A percentile compares a stretch with the other conserved stretches of the same genome.
These are phyloP conservation scores for Channa maculata DNA, from an alignment of 2,113 vertebrate genomes.

Conservation along the genomic window DNA sequence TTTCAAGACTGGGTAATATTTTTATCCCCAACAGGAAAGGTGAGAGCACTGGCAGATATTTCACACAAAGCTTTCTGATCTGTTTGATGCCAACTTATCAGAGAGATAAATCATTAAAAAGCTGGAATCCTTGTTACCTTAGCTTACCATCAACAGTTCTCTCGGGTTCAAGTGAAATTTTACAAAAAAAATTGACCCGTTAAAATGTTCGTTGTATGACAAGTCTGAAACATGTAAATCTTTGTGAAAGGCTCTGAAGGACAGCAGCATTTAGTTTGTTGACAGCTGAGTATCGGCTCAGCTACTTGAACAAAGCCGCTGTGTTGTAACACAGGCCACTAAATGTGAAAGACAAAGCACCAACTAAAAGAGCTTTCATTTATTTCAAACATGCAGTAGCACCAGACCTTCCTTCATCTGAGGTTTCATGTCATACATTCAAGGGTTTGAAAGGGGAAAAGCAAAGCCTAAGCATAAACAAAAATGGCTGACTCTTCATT, in stretches of 20 bases:
- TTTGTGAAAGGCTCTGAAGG: not conserved
- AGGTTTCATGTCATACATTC: not conserved
- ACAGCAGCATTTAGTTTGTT: not conserved
- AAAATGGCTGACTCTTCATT: not conserved
- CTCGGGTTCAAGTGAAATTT: not conserved
- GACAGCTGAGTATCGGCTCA: not conserved
- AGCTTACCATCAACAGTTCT: no score
- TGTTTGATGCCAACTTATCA: not conserved
- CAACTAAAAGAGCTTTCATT: not conserved
- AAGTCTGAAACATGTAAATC: not conserved
- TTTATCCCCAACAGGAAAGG: slow-evolving; percentile 45
- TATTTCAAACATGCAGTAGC: not conserved
- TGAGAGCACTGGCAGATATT: slow-evolving; percentile 4
- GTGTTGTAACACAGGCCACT: not conserved
- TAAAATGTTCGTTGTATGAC: not conserved
- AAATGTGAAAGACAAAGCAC: not conserved
- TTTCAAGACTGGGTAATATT: slow-evolving; percentile 41
- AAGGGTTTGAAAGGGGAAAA: not conserved
- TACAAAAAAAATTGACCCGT: not conserved
- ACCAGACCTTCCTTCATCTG: not conserved
- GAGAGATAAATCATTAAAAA: no score
- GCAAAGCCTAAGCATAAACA: not conserved
- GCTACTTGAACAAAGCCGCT: not conserved
- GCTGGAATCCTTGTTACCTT: no score
- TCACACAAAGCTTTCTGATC: not conserved